phyloP scores from a whole-genome alignment of 1,140 invertebrate genomes.

The Phthorimaea operculella region DNA sequence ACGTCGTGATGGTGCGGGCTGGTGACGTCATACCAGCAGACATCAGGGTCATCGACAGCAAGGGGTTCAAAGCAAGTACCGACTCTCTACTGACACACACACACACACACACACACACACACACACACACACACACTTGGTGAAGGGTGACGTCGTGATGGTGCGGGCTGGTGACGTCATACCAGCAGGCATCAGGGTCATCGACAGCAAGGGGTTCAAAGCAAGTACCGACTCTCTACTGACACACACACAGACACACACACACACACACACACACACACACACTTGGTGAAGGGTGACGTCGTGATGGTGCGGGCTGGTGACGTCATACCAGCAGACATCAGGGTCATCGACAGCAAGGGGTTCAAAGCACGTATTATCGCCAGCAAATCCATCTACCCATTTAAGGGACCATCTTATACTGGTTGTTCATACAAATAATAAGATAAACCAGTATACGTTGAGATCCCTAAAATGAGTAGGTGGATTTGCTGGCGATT shows the following conservation, averaged over 20 bases:
- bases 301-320: constrained; percentile 44
- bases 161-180: constrained; percentile 47
- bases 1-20: constrained; percentile 42
- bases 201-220: constrained; percentile 55
- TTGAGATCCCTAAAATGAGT: no score
- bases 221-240: no score
- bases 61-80: no score
- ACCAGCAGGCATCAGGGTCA: constrained; percentile 54
- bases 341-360: constrained; percentile 54
- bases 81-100: neutral
- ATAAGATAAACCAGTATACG: no score
- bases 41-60: constrained; percentile 54
- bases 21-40: constrained; percentile 58
- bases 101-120: neutral
- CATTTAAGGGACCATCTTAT: no score
- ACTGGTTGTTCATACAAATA: no score
- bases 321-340: constrained; percentile 53
- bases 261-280: constrained; percentile 7
- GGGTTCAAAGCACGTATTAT: constrained; percentile 30
- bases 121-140: constrained; percentile 36
- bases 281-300: constrained; percentile 52
- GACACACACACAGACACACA: neutral
- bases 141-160: constrained; percentile 50
- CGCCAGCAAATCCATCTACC: no score
- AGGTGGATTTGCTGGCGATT: no score